Conservation (phyloP, 2,113 vertebrate genomes). For the Pteropus alecto region DNA sequence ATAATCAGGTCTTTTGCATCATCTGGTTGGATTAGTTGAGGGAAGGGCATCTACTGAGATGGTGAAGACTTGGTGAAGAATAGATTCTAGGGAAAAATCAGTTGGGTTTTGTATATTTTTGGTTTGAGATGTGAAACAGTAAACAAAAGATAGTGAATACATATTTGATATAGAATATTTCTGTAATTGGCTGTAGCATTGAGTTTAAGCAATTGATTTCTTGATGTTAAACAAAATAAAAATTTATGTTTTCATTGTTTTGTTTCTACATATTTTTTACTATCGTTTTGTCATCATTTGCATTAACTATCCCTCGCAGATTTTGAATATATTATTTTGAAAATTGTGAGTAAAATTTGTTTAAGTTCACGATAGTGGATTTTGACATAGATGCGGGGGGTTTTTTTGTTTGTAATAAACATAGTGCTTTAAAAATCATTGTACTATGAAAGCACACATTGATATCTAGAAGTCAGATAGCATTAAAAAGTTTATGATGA, state of each 20-base stretch:
- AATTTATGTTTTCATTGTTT: background rate
- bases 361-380: background rate
- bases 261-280: background rate
- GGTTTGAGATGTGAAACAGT: background rate
- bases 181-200: background rate
- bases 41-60: background rate
- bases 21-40: background rate
- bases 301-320: background rate
- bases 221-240: background rate
- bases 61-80: background rate
- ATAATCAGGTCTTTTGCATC: background rate
- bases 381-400: background rate
- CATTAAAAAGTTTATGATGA: background rate
- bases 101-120: background rate
- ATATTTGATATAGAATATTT: background rate
- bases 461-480: background rate
- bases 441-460: background rate
- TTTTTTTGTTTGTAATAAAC: background rate
- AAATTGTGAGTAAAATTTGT: background rate
- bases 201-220: background rate
- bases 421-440: background rate
- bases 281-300: background rate
- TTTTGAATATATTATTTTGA: background rate
- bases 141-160: background rate
- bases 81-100: background rate